Conservation (phyloP, 2,888 invertebrate species). For the Hesperia comma region DNA sequence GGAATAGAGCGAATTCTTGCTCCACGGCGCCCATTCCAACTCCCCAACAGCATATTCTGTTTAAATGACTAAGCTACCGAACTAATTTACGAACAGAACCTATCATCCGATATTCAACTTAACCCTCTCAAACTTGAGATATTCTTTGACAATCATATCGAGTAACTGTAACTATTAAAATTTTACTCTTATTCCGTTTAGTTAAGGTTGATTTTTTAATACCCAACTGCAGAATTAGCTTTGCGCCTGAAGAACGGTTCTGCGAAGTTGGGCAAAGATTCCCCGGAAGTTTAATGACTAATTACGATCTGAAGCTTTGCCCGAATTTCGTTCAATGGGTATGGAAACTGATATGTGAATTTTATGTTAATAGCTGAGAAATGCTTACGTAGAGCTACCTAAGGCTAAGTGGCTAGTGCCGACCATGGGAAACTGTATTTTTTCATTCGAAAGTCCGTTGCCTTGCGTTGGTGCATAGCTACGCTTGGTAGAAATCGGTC, state of each 20-base stretch:
- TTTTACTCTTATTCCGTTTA: background rate
- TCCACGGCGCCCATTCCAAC: background rate
- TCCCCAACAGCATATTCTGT: slow-evolving; percentile 22
- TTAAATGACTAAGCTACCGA: slow-evolving; percentile 43
- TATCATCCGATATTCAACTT: slow-evolving; percentile 51
- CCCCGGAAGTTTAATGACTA: slow-evolving; percentile 46
- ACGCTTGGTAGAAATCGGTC: no score
- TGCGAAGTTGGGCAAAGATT: slow-evolving; percentile 32
- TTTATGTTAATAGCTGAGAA: background rate
- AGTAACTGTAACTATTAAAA: background rate
- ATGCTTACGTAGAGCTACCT: background rate
- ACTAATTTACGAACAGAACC: slow-evolving; percentile 49
- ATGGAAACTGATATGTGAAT: slow-evolving; percentile 13
- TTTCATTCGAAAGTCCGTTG: no score
- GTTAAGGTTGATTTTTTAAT: slow-evolving; percentile 9
- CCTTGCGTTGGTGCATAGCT: no score
- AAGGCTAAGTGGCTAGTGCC: no score
- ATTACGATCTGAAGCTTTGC: slow-evolving; percentile 40
- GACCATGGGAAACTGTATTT: no score
- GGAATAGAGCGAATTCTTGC: background rate
- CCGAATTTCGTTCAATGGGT: slow-evolving; percentile 25
- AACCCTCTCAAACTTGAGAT: slow-evolving; percentile 53
- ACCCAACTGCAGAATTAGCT: background rate
- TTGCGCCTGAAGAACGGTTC: slow-evolving; percentile 13
- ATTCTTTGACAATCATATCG: slow-evolving; percentile 37